Base-by-base conservation (phyloP, 1,140 invertebrate genomes). In the Oncopeltus fasciatus region DNA sequence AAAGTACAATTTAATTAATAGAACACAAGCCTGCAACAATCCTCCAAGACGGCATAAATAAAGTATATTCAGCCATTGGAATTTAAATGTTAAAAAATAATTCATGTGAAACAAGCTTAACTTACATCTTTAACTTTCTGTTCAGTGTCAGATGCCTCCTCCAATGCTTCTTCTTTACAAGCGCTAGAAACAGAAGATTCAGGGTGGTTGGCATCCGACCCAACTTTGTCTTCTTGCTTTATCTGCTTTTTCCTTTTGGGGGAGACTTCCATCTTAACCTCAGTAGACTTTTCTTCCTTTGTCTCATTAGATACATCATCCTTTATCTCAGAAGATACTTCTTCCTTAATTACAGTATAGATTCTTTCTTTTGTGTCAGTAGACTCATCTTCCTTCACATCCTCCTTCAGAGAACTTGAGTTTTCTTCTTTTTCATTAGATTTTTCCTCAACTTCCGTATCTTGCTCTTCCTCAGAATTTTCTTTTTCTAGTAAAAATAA, bases 381-480 rank as follows among this genome's bases (percentile, higher is more conserved):
- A 8, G 4, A 3, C 28, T 57, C 12, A 11, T 26, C 53, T n/a
- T 26, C 16, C 28, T 57, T 21, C 3, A 2, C 12, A 9, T 38
- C 18, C 26, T 43, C 31, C 9, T 59, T 46, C 46, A 1, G 20
- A 16, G 3, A 1, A 9, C 11, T 44, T n/a, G 31, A 16, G 46
- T 1, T 9, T 24, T 59, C 29, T 21, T 27, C 31, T 18, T 59
- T 51, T 8, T 61, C 26, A 29, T 8, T 27, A 18, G 28, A 8
- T 16, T 61, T 53, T 56, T 61, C 31, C 14, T 29, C 28, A 12
- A 56, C 31, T 38, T 43, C 28, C 9, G 58, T 26, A 14, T 33
- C 47, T 12, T 58, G 28, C 53, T 56, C 57, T 61, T 29, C 58
- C 33, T 64, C 51, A 21, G 38, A 47, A 28, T 61, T 59, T 47